A percentile compares a stretch with the other conserved stretches of the same genome.
Evolutionary conservation across 92 coral and sea anemone genomes (phyloP).

Genomic region (Diadumene lineata): DNA sequence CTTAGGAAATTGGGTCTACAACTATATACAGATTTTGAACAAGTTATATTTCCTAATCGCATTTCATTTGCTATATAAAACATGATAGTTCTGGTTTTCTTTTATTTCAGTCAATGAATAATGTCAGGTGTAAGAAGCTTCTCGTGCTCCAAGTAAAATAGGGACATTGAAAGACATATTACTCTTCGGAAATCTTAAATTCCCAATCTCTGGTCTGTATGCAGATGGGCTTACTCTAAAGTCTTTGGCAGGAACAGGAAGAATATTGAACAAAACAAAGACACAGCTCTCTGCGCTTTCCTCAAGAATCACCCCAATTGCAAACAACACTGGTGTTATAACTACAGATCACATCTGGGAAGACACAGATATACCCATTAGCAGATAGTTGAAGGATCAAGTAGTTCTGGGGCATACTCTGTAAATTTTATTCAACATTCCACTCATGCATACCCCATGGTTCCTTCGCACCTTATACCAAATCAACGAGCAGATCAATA

Average conservation of each 20-base stretch:
- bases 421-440: constrained; percentile 33
- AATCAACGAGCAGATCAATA: not conserved
- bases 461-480: not conserved
- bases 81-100: no score
- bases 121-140: no score
- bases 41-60: no score
- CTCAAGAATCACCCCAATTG: constrained; percentile 4
- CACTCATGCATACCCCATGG: constrained; percentile 15
- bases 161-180: constrained; percentile 43
- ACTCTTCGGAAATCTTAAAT: constrained; percentile 37
- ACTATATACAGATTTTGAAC: no score
- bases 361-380: constrained; percentile 15
- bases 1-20: no score
- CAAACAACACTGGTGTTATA: constrained; percentile 25
- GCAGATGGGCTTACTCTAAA: constrained; percentile 20
- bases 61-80: no score
- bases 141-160: constrained; percentile 5
- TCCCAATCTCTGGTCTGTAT: constrained; percentile 31
- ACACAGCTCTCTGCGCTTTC: not conserved
- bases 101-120: no score
- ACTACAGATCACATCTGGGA: constrained; percentile 34
- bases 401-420: constrained; percentile 3
- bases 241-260: constrained; percentile 17
- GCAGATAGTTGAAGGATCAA: no score
- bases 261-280: not conserved